A percentile compares a stretch with the other conserved stretches of the same genome.
phyloP scores from a whole-genome alignment of 35 echinoderm and acorn worm species.

The Diadema setosum region DNA sequence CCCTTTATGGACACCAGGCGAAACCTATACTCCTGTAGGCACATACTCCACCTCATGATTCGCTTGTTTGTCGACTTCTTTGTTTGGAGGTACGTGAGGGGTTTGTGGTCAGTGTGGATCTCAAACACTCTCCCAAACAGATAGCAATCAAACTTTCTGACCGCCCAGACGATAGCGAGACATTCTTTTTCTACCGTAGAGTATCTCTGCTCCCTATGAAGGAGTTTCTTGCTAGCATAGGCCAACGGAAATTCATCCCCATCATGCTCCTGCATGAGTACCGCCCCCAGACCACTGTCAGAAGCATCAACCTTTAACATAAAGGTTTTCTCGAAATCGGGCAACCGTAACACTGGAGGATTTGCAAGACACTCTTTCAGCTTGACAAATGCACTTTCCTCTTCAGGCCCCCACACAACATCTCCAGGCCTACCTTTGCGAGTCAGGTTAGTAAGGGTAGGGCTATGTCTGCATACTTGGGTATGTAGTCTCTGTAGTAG shows the following conservation, averaged over 20 bases:
- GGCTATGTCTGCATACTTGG: background rate
- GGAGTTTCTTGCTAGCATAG: background rate
- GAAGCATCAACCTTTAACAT: conserved; percentile 13
- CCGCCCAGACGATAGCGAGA: conserved; percentile 20
- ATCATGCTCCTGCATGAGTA: conserved; percentile 1
- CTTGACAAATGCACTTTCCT: background rate
- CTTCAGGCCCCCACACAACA: background rate
- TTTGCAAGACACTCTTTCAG: background rate
- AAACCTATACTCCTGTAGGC: no score
- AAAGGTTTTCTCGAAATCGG: no score
- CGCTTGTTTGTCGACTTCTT: no score
- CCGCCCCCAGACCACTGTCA: background rate
- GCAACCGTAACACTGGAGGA: background rate
- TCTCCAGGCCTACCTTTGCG: background rate
- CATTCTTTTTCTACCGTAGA: conserved; percentile 31
- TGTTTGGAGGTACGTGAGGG: no score
- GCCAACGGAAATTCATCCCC: background rate
- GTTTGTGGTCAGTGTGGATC: no score
- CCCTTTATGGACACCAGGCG: no score
- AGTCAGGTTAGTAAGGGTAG: background rate
- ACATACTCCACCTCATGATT: no score
- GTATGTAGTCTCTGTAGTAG: conserved; percentile 24
- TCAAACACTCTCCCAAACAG: no score
- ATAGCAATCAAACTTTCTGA: no score
- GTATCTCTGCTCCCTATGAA: background rate